These are phyloP conservation scores for Enteromius unitaeniatus DNA, from an alignment of 2,797 vertebrate genomes.

Conservation along the genomic window DNA sequence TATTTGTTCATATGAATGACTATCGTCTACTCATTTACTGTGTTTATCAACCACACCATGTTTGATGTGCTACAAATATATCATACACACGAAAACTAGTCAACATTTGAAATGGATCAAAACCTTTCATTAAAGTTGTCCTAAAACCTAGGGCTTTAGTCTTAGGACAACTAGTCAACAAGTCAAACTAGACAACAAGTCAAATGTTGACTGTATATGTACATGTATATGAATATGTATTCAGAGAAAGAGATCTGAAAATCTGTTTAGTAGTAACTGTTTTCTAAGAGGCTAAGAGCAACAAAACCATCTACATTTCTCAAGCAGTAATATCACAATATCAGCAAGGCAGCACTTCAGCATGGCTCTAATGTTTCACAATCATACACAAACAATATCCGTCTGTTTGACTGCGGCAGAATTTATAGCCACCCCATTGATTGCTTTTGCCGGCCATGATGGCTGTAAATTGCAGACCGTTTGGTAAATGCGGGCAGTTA, in stretches of 20 bases:
- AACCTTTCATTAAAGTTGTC: too few species aligned
- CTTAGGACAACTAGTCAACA: too few species aligned
- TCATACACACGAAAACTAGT: not conserved
- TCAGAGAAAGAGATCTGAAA: not conserved
- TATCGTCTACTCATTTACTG: too few species aligned
- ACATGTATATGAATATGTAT: not conserved
- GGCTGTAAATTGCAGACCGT: constrained; percentile 84
- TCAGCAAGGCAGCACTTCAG: constrained; percentile 44
- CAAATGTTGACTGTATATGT: not conserved
- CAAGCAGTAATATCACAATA: constrained; percentile 30
- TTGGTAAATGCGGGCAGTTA: constrained; percentile 84
- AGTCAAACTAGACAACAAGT: too few species aligned
- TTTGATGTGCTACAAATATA: not conserved
- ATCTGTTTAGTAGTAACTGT: not conserved
- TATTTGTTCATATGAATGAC: not conserved
- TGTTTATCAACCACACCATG: not conserved
- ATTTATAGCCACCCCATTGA: constrained; percentile 85
- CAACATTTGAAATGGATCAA: too few species aligned
- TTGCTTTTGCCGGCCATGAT: constrained; percentile 81
- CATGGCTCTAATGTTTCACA: constrained; percentile 72
- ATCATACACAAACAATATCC: constrained; percentile 77
- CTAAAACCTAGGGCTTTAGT: too few species aligned
- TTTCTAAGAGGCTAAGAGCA: constrained; percentile 10
- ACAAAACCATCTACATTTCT: constrained; percentile 23
- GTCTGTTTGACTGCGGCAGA: constrained; percentile 73